phyloP scores from a whole-genome alignment of 2,113 vertebrate genomes.

The Pterocles burchelli region DNA sequence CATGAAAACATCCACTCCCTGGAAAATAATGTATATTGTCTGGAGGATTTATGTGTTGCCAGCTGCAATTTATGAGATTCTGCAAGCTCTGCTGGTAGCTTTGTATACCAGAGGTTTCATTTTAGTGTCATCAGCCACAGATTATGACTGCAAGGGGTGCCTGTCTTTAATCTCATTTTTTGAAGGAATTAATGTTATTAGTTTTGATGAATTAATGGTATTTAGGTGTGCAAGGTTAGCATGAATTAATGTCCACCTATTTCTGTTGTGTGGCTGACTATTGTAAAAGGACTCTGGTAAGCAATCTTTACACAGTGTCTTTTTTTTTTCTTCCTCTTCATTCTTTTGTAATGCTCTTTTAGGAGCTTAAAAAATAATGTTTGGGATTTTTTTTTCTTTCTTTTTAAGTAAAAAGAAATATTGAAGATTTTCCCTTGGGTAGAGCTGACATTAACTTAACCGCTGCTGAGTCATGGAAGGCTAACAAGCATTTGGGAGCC shows the following conservation, averaged over 20 bases:
- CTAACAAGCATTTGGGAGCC: constrained; percentile 27
- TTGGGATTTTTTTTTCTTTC: constrained; percentile 10
- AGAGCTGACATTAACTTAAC: constrained; percentile 57
- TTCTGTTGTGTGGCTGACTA: constrained; percentile 57
- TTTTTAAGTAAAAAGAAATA: constrained; percentile 54
- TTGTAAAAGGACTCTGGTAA: constrained; percentile 27
- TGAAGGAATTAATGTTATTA: constrained; percentile 80
- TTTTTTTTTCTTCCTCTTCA: neutral
- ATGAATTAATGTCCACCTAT: constrained; percentile 72
- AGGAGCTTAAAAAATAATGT: constrained; percentile 47
- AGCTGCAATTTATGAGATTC: constrained; percentile 29
- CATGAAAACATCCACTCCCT: neutral
- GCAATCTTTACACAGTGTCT: constrained; percentile 14
- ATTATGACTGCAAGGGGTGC: constrained; percentile 74
- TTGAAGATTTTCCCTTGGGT: constrained; percentile 28
- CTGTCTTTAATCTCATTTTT: constrained; percentile 78
- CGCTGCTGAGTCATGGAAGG: constrained; percentile 49
- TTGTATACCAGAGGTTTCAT: constrained; percentile 5
- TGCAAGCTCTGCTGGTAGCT: constrained; percentile 52
- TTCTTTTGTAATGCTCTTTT: constrained; percentile 52
- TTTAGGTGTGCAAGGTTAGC: constrained; percentile 74
- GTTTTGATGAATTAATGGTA: constrained; percentile 80
- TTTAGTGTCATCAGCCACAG: constrained; percentile 66
- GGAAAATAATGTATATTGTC: constrained; percentile 51
- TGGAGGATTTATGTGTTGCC: neutral